Evolutionary conservation across 2,113 vertebrate genomes (phyloP), one percentile per base, ranked within the genome.

Genomic region (Antigone vipio): DNA sequence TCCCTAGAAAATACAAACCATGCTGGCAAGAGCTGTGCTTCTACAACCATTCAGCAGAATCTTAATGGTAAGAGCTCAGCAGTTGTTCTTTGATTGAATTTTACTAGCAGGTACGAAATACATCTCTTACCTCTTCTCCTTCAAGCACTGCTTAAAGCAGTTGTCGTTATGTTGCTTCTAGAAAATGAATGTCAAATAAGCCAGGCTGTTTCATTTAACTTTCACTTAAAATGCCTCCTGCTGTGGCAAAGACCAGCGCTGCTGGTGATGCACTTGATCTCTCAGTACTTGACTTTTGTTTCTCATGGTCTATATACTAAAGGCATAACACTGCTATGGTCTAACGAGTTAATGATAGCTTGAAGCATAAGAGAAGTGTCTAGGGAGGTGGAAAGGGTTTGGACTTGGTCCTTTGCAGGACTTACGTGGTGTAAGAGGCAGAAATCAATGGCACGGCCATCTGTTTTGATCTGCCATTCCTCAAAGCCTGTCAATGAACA

Each of bases 381-480:
- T 27, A 45, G 21, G 73, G n/a, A 92, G 9, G 13, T 52, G 26
- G 32, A 92, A 9, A 60, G 21, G 20, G 15, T 32, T 55, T 74
- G 18, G 16, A 24, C 24, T 50, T 56, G 34, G 16, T 34, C 12
- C 10, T 53, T 13, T 60, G 40, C 40, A 59, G 21, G 24, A 66
- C 23, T 27, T 75, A 20, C 0, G 0, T 23, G 42, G 11, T n/a
- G 0, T 56, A 66, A 50, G 22, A 64, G 20, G 34, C 2, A 68
- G 62, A 85, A 88, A 82, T 42, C 19, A 44, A 52, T 32, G 35
- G 26, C 35, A 68, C 11, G 71, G 45, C 11, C 3, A 0, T 40
- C 27, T 62, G 4, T 42, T 86, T 73, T 60, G 15, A 73, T 42
- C n/a, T 78, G 58, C 60, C 32, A 24, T 17, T 78, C 26, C n/a